These are phyloP conservation scores for Plecotus auritus DNA, from an alignment of 2,113 vertebrate species.

Conservation along the genomic window DNA sequence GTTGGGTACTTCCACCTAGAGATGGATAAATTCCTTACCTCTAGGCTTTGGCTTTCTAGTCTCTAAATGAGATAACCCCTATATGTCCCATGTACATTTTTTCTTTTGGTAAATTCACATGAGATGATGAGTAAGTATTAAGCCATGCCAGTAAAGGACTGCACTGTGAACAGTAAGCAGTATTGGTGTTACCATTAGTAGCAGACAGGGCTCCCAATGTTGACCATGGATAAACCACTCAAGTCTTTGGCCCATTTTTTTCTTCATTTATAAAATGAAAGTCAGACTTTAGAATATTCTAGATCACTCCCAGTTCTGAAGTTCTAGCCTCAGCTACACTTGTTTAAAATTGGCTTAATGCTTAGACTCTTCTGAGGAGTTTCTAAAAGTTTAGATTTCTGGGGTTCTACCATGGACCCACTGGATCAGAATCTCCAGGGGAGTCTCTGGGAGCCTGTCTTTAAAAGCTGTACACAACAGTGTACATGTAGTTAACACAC, in stretches of 20 bases:
- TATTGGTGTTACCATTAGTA: too few relatives aligned
- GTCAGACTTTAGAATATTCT: background rate
- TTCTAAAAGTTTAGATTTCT: background rate
- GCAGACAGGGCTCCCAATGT: background rate
- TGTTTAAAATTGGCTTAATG: background rate
- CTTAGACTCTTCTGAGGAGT: background rate
- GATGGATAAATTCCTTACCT: background rate
- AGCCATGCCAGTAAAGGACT: background rate
- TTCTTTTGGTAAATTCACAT: background rate
- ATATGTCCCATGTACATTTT: background rate
- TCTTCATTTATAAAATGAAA: constrained; percentile 9
- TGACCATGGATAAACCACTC: background rate
- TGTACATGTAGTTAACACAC: background rate
- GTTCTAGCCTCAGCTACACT: background rate
- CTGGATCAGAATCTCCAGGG: background rate
- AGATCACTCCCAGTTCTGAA: background rate
- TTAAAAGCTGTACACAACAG: background rate
- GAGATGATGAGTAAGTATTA: background rate
- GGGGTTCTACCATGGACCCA: background rate
- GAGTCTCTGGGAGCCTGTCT: background rate
- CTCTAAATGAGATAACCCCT: background rate
- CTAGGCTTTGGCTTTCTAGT: background rate
- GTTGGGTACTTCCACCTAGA: background rate
- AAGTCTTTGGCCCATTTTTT: background rate
- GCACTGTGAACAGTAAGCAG: background rate